Evolutionary conservation across 2,113 vertebrate species (phyloP).

Genomic region (Nettapus auritus): DNA sequence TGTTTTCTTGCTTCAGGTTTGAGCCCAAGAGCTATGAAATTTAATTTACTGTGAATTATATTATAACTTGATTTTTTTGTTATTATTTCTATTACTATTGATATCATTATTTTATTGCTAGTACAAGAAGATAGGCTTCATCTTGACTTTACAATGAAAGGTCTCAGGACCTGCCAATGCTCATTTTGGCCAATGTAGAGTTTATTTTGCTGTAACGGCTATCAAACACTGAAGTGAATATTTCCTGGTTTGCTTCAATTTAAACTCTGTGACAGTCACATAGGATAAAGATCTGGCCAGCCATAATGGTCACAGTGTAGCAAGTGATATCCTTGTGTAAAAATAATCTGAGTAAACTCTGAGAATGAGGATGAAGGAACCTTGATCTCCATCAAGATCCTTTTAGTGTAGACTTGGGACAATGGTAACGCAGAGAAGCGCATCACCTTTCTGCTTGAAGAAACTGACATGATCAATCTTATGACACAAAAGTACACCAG

Average conservation of each 20-base stretch:
- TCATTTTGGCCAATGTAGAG: not conserved
- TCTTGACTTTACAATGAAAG: not conserved
- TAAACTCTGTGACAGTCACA: not conserved
- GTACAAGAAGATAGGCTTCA: not conserved
- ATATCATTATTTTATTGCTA: not conserved
- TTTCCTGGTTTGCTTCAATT: not conserved
- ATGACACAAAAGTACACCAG: not conserved
- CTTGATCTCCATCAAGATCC: not conserved
- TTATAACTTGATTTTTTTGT: not conserved
- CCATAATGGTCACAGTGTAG: not conserved
- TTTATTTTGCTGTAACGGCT: not conserved
- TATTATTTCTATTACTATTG: not conserved
- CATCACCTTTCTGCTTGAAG: not conserved
- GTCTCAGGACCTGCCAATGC: not conserved
- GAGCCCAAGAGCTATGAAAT: not conserved
- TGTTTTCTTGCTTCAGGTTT: not conserved
- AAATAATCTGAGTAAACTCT: not conserved
- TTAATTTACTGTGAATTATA: not conserved
- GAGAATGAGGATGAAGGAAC: not conserved
- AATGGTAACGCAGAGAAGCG: not conserved
- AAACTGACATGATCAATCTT: rapidly evolving
- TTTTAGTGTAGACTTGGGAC: not conserved
- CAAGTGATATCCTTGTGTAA: not conserved
- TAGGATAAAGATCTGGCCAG: not conserved
- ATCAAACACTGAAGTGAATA: not conserved